Percentiles rank a stretch among this genome's conserved stretches.
Evolutionary conservation across 2,888 invertebrate species (phyloP).

Genomic region (Leptarthrus brevirostris): DNA sequence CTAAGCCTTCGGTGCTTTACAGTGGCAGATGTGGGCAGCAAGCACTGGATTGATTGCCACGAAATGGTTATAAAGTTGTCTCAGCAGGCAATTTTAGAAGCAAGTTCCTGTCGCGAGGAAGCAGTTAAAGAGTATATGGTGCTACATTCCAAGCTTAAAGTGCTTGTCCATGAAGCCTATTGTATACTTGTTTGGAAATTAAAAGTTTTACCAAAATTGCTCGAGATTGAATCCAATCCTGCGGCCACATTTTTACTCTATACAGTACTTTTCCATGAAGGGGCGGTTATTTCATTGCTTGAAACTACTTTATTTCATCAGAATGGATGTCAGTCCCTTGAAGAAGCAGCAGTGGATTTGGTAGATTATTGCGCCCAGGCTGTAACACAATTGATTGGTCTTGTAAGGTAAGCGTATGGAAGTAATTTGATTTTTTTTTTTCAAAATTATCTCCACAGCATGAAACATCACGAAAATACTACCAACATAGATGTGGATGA

Average conservation of each 20-base stretch:
- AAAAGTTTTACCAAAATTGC: constrained; percentile 81
- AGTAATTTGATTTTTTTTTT: no score
- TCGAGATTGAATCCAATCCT: constrained; percentile 76
- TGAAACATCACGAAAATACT: constrained; percentile 63
- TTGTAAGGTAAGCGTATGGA: no score
- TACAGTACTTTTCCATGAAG: constrained; percentile 84
- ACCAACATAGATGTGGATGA: constrained; percentile 68
- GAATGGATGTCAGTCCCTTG: constrained; percentile 81
- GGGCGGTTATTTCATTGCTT: constrained; percentile 80
- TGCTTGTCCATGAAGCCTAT: constrained; percentile 85
- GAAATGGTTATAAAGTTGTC: constrained; percentile 85
- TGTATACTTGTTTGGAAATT: constrained; percentile 87
- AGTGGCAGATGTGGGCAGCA: constrained; percentile 76
- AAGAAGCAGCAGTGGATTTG: constrained; percentile 82
- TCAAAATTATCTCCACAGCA: no score
- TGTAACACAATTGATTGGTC: constrained; percentile 72
- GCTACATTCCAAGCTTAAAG: constrained; percentile 66
- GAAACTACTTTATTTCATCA: constrained; percentile 86
- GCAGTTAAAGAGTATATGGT: constrained; percentile 85
- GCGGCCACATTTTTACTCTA: constrained; percentile 80
- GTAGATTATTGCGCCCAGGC: constrained; percentile 83
- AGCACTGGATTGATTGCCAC: constrained; percentile 85
- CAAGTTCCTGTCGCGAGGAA: constrained; percentile 82
- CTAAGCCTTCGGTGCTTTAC: constrained; percentile 76
- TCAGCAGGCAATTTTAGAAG: constrained; percentile 88